phyloP scores from a whole-genome alignment of 1,140 invertebrate genomes.

The Uloborus diversus region DNA sequence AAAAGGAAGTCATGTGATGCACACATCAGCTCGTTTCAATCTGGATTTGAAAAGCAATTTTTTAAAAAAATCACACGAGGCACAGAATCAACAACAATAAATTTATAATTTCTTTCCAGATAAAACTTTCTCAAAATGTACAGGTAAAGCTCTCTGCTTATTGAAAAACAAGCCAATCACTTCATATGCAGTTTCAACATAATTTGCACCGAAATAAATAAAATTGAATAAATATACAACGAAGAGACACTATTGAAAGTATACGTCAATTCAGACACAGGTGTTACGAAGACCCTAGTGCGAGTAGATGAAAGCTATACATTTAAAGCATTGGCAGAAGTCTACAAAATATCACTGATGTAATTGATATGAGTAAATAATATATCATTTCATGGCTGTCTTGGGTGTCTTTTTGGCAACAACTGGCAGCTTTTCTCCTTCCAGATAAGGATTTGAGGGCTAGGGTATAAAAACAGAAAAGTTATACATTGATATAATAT shows the following conservation, averaged over 20 bases:
- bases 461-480: conserved; percentile 30
- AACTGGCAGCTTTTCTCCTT: conserved; percentile 64
- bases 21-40: too few species aligned
- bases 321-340: background rate
- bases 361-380: background rate
- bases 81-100: background rate
- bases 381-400: conserved; percentile 11
- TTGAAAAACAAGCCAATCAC: background rate
- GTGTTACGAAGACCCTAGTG: too few species aligned
- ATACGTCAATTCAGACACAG: too few species aligned
- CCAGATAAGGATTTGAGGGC: conserved; percentile 63
- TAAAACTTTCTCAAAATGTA: background rate
- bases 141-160: background rate
- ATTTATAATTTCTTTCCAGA: background rate
- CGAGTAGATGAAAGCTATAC: too few species aligned
- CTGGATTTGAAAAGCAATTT: too few species aligned
- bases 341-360: background rate
- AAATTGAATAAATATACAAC: background rate
- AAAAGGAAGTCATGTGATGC: too few species aligned
- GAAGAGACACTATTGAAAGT: too few species aligned
- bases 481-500: background rate
- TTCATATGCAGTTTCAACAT: background rate
- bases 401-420: conserved; percentile 66
- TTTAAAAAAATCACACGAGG: background rate
- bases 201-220: background rate